Evolutionary conservation across 2,888 invertebrate species (phyloP).

Genomic region (Crepidodera aurea): DNA sequence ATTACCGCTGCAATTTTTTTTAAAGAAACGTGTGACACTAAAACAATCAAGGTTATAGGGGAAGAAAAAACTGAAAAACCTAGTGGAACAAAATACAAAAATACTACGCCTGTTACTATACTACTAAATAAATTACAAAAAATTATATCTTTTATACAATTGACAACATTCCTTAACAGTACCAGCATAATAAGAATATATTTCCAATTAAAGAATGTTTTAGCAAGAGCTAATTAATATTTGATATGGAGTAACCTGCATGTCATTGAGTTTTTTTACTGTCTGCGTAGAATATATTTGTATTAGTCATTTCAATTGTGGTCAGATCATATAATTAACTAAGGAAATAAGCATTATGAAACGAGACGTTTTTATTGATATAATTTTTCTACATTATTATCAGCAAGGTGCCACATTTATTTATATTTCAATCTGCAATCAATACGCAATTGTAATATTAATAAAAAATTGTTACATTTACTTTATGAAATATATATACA

Average conservation of each 20-base stretch:
- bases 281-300: slow-evolving; percentile 13
- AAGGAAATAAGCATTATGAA: slow-evolving; percentile 5
- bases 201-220: slow-evolving; percentile 14
- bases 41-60: slow-evolving; percentile 18
- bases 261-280: slow-evolving; percentile 13
- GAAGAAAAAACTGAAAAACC: slow-evolving; percentile 12
- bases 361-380: slow-evolving; percentile 2
- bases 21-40: slow-evolving; percentile 1
- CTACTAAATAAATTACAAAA: slow-evolving; percentile 1
- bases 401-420: slow-evolving; percentile 1
- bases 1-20: not conserved
- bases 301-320: slow-evolving; percentile 16
- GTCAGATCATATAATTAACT: slow-evolving; percentile 12
- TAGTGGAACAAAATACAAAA: slow-evolving; percentile 11
- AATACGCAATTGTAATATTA: too few species aligned
- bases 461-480: too few species aligned
- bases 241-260: slow-evolving; percentile 17
- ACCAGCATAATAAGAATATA: slow-evolving; percentile 10
- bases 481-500: too few species aligned
- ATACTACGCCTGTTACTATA: slow-evolving; percentile 1
- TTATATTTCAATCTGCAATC: too few species aligned
- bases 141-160: slow-evolving; percentile 1
- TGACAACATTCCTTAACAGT: slow-evolving; percentile 10
- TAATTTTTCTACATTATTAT: slow-evolving; percentile 1
- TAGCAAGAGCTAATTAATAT: slow-evolving; percentile 17